Evolutionary conservation across 2,797 vertebrate species (phyloP), one percentile per base, ranked within the genome.

Genomic region (Neomorphus geoffroyi): DNA sequence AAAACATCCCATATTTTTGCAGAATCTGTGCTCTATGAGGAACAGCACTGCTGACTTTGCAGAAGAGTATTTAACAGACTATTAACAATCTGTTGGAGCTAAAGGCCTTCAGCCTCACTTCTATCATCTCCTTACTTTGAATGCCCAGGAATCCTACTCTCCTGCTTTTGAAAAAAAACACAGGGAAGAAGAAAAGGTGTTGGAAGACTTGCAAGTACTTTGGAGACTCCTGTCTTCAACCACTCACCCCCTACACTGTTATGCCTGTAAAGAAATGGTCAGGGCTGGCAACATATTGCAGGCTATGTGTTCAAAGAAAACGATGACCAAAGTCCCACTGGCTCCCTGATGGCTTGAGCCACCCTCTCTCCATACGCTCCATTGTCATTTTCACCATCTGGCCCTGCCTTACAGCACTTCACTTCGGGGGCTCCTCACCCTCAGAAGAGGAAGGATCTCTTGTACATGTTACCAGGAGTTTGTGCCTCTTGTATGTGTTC

Each of bases 81-180:
- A 15, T 77, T 82, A 88, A 74, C 0, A 1, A 88, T 33, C 57
- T 0, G 1, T 51, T 80, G 72, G 33, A 92, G 67, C 85, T 79
- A 54, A 81, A 79, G 79, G 89, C 85, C 43, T 83, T 94, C 75
- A 88, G 85, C 58, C 56, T 80, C 39, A 64, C 66, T 91, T 94
- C 92, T 80, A 90, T 86, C 62, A 72, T 46, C 61, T 80, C 33
- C 71, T 88, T 10, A 12, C 46, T 75, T 6, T 5, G 9, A 88
- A 43, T 56, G 35, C 18, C 28, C 75, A 86, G 79, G 62, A 92
- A 81, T 81, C 28, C 39, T 53, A 71, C 28, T 64, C 18, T 86
- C 80, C 33, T 61, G 37, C 43, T 87, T 64, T 18, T 66, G 51
- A 57, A 90, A 88, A 80, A 67, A 39, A 46, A 24, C 3, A 61